Evolutionary conservation across 2,797 vertebrate species (phyloP), one percentile per base, ranked within the genome.

Genomic region (Acrocephalus scirpaceus): DNA sequence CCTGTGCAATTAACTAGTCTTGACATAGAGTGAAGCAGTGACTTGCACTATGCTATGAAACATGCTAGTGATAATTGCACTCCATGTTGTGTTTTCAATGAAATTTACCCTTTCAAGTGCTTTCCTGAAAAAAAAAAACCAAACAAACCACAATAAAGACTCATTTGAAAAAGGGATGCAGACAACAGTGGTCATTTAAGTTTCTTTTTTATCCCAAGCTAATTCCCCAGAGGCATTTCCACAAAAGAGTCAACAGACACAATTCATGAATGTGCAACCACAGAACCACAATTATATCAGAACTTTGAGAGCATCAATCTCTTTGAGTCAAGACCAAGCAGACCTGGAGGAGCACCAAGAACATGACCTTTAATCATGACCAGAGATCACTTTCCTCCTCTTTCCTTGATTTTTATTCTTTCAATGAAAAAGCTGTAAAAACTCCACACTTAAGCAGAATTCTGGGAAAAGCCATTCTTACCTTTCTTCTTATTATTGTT

Each of bases 291-390:
- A 21, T 26, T 70, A 11, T 57, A 62, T 67, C 3, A 2, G 34
- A 72, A 61, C 62, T 90, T 32, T 22, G 42, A 90, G 16, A 88
- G 16, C 53, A 84, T 73, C 78, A 86, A 36, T 90, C 40, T 85
- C 44, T 67, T 51, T 78, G 73, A 93, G 57, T 81, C 73, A 91
- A 51, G 62, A 93, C 9, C 40, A 81, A 70, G 18, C 34, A 82
- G 60, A 48, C 60, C 80, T 94, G 93, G 93, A 95, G 34, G 3
- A 81, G 64, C 25, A 94, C 83, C 91, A 95, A 88, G 83, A 86
- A 74, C 62, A 67, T 16, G 86, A 76, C 57, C 45, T 92, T 96
- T 82, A 88, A 67, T 85, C 45, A 38, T 61, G 77, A 92, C 34
- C 64, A 85, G 50, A 86, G 29, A 64, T 70, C 61, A 64, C 62